These are phyloP conservation scores for Xiphydria camelus DNA, from an alignment of 2,888 invertebrate genomes.

Conservation along the genomic window DNA sequence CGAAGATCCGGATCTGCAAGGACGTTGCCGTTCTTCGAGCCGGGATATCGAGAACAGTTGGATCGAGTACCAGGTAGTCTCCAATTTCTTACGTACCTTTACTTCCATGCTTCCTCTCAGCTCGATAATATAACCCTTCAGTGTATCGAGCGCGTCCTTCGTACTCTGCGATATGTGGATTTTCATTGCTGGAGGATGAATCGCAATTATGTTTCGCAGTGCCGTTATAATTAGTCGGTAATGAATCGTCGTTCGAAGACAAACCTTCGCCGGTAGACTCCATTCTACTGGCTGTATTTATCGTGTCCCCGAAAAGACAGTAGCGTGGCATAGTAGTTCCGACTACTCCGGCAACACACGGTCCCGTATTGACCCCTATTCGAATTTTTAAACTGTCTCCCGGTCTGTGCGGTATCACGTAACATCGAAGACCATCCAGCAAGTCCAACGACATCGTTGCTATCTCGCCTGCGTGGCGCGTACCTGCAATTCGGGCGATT, in stretches of 20 bases:
- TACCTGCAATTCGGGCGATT: too few relatives aligned
- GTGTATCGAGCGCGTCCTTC: constrained; percentile 61
- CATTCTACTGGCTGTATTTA: constrained; percentile 70
- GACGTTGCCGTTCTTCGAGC: neutral
- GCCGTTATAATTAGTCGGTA: neutral
- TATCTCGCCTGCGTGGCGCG: constrained; percentile 65
- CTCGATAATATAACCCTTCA: constrained; percentile 59
- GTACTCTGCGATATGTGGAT: constrained; percentile 65
- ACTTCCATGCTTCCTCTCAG: constrained; percentile 59
- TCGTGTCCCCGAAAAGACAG: constrained; percentile 67
- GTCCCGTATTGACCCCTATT: constrained; percentile 67
- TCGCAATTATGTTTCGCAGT: neutral
- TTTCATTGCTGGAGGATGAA: constrained; percentile 61
- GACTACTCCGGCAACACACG: constrained; percentile 69
- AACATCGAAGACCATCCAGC: constrained; percentile 60
- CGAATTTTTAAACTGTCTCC: constrained; percentile 60
- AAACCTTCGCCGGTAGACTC: constrained; percentile 64
- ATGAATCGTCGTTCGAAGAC: neutral
- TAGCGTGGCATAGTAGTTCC: constrained; percentile 67
- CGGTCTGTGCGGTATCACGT: constrained; percentile 62
- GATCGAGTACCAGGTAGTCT: neutral
- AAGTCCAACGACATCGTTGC: constrained; percentile 66
- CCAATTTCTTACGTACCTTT: constrained; percentile 51
- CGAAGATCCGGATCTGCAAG: too few relatives aligned
- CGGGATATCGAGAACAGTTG: too few relatives aligned